phyloP scores from a whole-genome alignment of 2,888 invertebrate genomes.

The Limnephilus auricula region DNA sequence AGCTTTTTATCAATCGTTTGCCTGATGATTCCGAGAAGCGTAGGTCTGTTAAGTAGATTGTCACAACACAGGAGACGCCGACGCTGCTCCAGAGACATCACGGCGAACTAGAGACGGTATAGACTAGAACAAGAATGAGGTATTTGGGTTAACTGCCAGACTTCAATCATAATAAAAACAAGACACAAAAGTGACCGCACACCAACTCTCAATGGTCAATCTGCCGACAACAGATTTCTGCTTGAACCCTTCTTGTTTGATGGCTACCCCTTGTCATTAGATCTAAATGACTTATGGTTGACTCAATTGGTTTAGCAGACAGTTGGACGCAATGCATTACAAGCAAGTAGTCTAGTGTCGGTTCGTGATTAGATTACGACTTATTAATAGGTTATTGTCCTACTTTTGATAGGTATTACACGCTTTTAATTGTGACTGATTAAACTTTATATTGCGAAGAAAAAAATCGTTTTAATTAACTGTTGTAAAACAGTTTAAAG shows the following conservation, averaged over 20 bases:
- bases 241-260: background rate
- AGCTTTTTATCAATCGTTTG: background rate
- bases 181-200: slow-evolving; percentile 15
- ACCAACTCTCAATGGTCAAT: background rate
- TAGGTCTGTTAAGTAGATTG: background rate
- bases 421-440: background rate
- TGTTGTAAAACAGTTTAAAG: too few species aligned
- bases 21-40: background rate
- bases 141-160: slow-evolving; percentile 33
- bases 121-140: background rate
- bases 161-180: background rate
- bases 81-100: background rate
- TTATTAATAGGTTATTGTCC: background rate
- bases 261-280: slow-evolving; percentile 6
- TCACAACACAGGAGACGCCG: background rate
- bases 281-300: slow-evolving; percentile 9
- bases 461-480: background rate
- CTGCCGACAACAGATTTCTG: background rate
- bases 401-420: background rate
- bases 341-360: background rate
- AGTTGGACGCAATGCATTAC: slow-evolving; percentile 12
- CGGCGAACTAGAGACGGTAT: background rate
- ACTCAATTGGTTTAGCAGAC: slow-evolving; percentile 30
- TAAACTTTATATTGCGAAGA: background rate
- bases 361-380: slow-evolving; percentile 34